Conservation (phyloP, 2,797 vertebrate genomes). For the Hippopotamyrus pictus region DNA sequence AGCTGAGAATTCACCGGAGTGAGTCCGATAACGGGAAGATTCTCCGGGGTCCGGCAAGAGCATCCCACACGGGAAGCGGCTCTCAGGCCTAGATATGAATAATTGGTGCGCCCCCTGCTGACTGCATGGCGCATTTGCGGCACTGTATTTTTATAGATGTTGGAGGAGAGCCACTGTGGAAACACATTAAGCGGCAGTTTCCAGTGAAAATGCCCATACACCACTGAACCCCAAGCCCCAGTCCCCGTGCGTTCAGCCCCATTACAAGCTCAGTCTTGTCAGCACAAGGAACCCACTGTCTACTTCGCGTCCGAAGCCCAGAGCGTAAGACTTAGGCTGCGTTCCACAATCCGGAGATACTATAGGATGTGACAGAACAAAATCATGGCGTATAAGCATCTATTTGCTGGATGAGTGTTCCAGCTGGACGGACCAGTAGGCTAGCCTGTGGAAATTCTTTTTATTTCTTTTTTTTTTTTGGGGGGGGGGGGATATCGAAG, state of each 20-base stretch:
- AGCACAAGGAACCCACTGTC: conserved; percentile 2
- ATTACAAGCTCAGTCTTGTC: background rate
- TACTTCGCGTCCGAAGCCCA: background rate
- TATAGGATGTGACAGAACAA: background rate
- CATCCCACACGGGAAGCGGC: background rate
- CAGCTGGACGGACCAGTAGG: conserved; percentile 34
- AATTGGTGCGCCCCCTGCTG: background rate
- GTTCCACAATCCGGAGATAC: background rate
- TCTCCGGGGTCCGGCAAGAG: background rate
- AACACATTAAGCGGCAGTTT: background rate
- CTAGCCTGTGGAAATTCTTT: conserved; percentile 30
- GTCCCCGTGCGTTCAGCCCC: background rate
- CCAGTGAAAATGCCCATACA: conserved; percentile 2
- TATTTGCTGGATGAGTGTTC: conserved; percentile 29
- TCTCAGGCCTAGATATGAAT: background rate
- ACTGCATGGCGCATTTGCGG: background rate
- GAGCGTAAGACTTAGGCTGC: background rate
- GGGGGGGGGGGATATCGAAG: conserved; percentile 4
- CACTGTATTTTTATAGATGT: background rate
- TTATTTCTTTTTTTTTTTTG: background rate
- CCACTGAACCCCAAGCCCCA: background rate
- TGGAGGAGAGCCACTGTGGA: background rate
- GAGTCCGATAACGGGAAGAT: background rate
- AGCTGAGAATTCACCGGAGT: background rate
- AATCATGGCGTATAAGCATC: background rate